Conservation (phyloP, 2,888 invertebrate genomes). For the Ptychoptera albimana region DNA sequence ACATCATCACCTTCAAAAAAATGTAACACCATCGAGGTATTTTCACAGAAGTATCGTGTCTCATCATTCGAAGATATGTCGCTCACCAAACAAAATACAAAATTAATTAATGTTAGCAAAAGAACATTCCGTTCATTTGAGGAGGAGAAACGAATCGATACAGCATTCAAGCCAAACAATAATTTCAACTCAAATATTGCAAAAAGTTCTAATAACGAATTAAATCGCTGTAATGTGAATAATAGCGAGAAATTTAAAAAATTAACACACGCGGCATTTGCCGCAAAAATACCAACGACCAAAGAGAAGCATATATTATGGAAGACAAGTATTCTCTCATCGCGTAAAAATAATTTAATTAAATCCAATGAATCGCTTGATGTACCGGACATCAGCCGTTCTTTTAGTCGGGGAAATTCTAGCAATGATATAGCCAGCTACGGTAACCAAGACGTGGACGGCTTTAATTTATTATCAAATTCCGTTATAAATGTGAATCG, state of each 20-base stretch:
- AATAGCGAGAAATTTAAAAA: conserved; percentile 30
- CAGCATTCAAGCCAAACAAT: conserved; percentile 27
- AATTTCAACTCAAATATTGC: conserved; percentile 18
- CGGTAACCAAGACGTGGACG: background rate
- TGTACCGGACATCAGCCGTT: conserved; percentile 14
- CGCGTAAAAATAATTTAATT: conserved; percentile 28
- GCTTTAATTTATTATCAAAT: background rate
- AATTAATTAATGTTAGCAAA: conserved; percentile 26
- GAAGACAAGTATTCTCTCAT: conserved; percentile 2
- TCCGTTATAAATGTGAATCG: conserved; percentile 5
- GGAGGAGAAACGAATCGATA: conserved; percentile 28
- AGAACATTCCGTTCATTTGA: conserved; percentile 29
- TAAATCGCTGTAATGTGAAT: conserved; percentile 16
- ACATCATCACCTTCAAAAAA: conserved; percentile 31
- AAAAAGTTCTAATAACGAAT: conserved; percentile 25
- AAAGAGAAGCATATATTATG: conserved; percentile 2
- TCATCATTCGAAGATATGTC: conserved; percentile 32
- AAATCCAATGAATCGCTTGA: conserved; percentile 28
- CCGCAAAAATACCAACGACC: conserved; percentile 10
- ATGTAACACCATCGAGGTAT: conserved; percentile 26
- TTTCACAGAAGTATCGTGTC: conserved; percentile 31
- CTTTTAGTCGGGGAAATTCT: conserved; percentile 19
- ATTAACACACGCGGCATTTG: conserved; percentile 28
- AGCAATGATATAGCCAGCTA: conserved; percentile 16
- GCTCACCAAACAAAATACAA: conserved; percentile 16